Evolutionary conservation across 2,797 vertebrate genomes (phyloP).

Genomic region (Acanthurus tractus): DNA sequence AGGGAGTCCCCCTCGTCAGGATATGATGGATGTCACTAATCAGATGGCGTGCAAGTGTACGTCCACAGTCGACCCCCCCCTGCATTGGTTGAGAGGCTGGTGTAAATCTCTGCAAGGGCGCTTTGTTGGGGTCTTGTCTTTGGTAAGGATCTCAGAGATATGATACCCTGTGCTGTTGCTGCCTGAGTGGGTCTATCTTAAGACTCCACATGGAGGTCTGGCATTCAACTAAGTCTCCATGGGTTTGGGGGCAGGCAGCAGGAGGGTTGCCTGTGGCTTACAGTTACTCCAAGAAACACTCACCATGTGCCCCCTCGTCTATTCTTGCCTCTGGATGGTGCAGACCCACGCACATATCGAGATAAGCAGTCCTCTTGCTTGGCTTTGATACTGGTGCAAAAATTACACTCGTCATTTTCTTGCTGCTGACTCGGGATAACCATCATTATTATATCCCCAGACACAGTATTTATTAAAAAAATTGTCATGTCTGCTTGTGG

Average conservation of each 20-base stretch:
- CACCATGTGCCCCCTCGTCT: constrained; percentile 69
- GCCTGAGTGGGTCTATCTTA: constrained; percentile 84
- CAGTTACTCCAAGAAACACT: constrained; percentile 74
- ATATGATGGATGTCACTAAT: constrained; percentile 85
- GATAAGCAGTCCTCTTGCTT: constrained; percentile 70
- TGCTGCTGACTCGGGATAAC: constrained; percentile 25
- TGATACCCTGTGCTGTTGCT: constrained; percentile 81
- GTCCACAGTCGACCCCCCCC: constrained; percentile 67
- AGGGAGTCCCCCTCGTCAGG: constrained; percentile 83
- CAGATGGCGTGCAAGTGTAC: constrained; percentile 75
- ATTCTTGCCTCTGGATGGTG: constrained; percentile 74
- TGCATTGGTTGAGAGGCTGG: constrained; percentile 58
- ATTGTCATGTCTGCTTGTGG: background rate
- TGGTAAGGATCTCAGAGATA: constrained; percentile 82
- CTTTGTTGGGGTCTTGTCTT: constrained; percentile 80
- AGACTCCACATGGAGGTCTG: constrained; percentile 85
- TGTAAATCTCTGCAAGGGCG: constrained; percentile 74
- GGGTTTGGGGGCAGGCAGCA: constrained; percentile 75
- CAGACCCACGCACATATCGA: constrained; percentile 58
- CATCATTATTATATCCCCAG: constrained; percentile 20
- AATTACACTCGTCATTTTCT: constrained; percentile 39
- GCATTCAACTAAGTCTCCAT: constrained; percentile 82
- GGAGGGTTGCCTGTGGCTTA: constrained; percentile 77
- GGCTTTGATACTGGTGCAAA: constrained; percentile 61
- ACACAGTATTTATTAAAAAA: constrained; percentile 24